Evolutionary conservation across 2,797 vertebrate species (phyloP).

Genomic region (Leptatherina wallacei): DNA sequence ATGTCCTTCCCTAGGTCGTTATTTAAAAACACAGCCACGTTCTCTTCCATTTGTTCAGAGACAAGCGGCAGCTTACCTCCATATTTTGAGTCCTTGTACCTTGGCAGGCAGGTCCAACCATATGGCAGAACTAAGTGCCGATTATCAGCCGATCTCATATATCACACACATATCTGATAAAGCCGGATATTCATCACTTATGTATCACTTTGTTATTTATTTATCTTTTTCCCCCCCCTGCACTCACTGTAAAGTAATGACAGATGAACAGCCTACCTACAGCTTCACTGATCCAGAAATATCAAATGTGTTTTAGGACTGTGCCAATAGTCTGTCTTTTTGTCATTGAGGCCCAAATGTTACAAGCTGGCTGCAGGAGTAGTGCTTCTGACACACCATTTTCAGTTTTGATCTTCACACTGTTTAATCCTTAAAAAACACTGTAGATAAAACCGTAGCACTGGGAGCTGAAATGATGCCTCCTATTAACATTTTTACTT

Average conservation of each 20-base stretch:
- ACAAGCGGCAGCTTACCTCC: conserved; percentile 65
- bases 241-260: conserved; percentile 67
- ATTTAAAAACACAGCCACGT: conserved; percentile 58
- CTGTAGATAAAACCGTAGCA: not conserved
- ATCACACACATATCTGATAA: conserved; percentile 79
- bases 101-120: conserved; percentile 81
- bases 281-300: conserved; percentile 75
- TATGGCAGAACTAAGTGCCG: conserved; percentile 83
- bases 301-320: conserved; percentile 65
- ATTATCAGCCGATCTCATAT: conserved; percentile 82
- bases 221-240: not conserved
- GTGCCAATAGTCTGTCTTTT: conserved; percentile 77
- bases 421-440: not conserved
- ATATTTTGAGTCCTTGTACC: conserved; percentile 78
- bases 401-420: conserved; percentile 32
- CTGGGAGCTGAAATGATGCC: not conserved
- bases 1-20: conserved; percentile 65
- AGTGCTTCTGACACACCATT: conserved; percentile 15
- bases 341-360: conserved; percentile 75
- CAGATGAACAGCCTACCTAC: conserved; percentile 78
- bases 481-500: not conserved
- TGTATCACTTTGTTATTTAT: conserved; percentile 57
- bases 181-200: conserved; percentile 80
- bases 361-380: conserved; percentile 26
- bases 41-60: conserved; percentile 43